A percentile compares a stretch with the other conserved stretches of the same genome.
Evolutionary conservation across 2,113 vertebrate genomes (phyloP).

Genomic region (Neogale vison): DNA sequence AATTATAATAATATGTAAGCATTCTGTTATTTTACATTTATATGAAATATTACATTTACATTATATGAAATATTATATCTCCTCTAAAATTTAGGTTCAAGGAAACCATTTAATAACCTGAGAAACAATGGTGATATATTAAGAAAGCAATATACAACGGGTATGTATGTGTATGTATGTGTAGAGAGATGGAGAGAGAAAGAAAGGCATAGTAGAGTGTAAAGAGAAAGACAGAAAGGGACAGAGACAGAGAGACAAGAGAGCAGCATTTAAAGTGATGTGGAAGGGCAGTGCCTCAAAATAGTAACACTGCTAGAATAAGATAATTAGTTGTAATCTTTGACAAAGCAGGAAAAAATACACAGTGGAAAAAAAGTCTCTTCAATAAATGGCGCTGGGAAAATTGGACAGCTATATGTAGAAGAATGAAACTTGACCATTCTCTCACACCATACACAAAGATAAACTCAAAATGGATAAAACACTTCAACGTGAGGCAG

Average conservation of each 20-base stretch:
- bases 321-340: background rate
- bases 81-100: background rate
- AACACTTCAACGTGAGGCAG: too few species aligned
- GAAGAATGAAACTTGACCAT: too few species aligned
- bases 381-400: too few species aligned
- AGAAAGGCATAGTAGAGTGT: background rate
- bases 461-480: too few species aligned
- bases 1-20: background rate
- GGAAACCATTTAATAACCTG: background rate
- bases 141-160: background rate
- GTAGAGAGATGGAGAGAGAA: background rate
- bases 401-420: too few species aligned
- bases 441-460: too few species aligned
- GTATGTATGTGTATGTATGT: background rate
- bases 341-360: too few species aligned
- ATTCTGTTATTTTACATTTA: background rate
- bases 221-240: background rate
- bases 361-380: too few species aligned
- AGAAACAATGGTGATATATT: background rate
- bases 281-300: background rate
- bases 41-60: too few species aligned
- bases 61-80: background rate
- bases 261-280: background rate
- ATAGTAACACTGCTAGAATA: background rate
- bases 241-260: background rate